Base-by-base conservation (phyloP, 2,797 vertebrate genomes). In the Phylloscopus collybita region DNA sequence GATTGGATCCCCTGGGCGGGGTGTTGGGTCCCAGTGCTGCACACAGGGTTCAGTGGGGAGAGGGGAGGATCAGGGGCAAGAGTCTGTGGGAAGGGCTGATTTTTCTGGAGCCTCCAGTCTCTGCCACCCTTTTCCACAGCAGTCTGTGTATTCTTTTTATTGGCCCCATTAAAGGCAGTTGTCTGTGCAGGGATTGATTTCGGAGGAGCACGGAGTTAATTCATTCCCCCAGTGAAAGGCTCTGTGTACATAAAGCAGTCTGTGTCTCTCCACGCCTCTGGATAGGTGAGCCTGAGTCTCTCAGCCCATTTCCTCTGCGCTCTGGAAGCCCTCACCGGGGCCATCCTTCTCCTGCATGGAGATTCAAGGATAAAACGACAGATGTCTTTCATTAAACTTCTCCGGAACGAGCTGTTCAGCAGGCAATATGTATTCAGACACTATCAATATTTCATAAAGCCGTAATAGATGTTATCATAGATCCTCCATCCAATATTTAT, bases 381-480 rank as follows among this genome's bases (percentile, higher is more conserved):
- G 96, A 95, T 97, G 96, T 96, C 96, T 97, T 97, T 97, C 97
- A 97, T 97, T 97, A 97, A 97, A 93, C 95, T 93, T 92, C 97
- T 92, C 95, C 22, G 19, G 93, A 94, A 95, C 9, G 89, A 96
- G 96, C 96, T 97, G 94, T 90, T 97, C 95, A 91, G 96, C 86
- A 97, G 95, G 95, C 92, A 97, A 96, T 95, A 92, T 96, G 95
- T 95, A 96, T 97, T 96, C 97, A 96, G 94, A 69, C 36, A 7
- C 95, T 51, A 97, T 97, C 95, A 97, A 96, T 97, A 96, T 97
- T 97, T 97, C 97, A 97, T 97, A 92, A 84, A 86, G 95, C 95
- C 5, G 14, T 96, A 97, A 97, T 94, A 96, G 96, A 95, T 97
- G 97, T 97, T 97, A 97, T 97, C 97, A 94, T 73, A 96, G 95